Percentiles rank a stretch among this genome's conserved stretches.
Conservation (phyloP, 1,140 invertebrate genomes). For the Zaprionus ornatus region DNA sequence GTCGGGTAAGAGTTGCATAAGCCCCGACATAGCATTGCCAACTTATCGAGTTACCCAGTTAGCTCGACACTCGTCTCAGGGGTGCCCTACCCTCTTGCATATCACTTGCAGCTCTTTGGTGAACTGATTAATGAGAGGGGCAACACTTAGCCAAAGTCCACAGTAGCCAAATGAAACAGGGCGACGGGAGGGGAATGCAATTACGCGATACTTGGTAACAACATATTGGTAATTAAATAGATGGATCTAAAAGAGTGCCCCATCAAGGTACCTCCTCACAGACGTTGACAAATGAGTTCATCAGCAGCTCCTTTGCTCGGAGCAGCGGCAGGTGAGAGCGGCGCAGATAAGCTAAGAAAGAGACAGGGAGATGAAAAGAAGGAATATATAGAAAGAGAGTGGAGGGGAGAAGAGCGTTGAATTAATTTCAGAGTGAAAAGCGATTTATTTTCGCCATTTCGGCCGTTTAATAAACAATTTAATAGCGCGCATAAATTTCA, state of each 20-base stretch:
- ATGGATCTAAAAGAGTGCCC: slow-evolving; percentile 47
- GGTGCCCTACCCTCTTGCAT: neutral
- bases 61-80: neutral
- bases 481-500: slow-evolving; percentile 79
- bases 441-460: slow-evolving; percentile 81
- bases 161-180: neutral
- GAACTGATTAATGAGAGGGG: slow-evolving; percentile 2
- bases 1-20: neutral
- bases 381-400: neutral
- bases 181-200: slow-evolving; percentile 47
- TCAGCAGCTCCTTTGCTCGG: slow-evolving; percentile 57
- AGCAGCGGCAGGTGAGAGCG: slow-evolving; percentile 14
- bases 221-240: slow-evolving; percentile 81
- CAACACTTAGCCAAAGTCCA: slow-evolving; percentile 20
- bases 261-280: slow-evolving; percentile 32
- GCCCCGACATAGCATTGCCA: neutral
- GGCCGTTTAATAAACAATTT: slow-evolving; percentile 82
- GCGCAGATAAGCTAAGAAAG: neutral
- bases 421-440: slow-evolving; percentile 75
- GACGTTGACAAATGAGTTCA: slow-evolving; percentile 81
- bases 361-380: neutral
- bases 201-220: slow-evolving; percentile 64
- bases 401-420: slow-evolving; percentile 22
- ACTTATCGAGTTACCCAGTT: slow-evolving; percentile 1
- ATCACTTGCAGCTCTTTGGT: neutral